Percentiles rank a stretch among this genome's conserved stretches.
These are phyloP conservation scores for Sycophaga agraensis DNA, from an alignment of 1,140 invertebrate genomes.

Conservation along the genomic window DNA sequence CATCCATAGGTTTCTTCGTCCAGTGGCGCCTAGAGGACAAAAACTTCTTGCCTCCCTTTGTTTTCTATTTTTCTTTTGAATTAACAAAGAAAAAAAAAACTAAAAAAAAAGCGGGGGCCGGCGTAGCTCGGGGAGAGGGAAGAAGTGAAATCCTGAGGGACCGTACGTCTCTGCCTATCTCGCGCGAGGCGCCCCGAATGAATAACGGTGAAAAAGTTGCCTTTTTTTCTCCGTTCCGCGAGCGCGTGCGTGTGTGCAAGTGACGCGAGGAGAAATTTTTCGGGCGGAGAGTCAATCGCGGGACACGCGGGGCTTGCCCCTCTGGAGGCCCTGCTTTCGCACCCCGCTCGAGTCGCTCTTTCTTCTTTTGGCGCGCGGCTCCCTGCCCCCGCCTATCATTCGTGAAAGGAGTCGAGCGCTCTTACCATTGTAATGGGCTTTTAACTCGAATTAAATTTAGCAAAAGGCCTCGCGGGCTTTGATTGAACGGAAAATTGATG, in stretches of 20 bases:
- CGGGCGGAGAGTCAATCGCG: not conserved
- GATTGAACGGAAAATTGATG: too few species aligned
- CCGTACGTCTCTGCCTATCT: not conserved
- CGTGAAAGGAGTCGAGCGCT: not conserved
- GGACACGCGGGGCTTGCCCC: not conserved
- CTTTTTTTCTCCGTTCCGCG: not conserved
- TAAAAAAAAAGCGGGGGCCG: not conserved
- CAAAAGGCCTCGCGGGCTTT: too few species aligned
- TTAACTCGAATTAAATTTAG: too few species aligned
- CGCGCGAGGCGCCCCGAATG: not conserved
- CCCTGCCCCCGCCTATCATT: not conserved
- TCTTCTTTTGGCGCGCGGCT: too few species aligned
- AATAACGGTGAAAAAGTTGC: not conserved
- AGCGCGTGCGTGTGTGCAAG: not conserved
- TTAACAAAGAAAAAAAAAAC: too few species aligned
- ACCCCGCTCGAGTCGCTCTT: not conserved
- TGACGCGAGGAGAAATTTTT: not conserved
- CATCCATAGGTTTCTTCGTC: too few species aligned
- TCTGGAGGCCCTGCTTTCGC: not conserved
- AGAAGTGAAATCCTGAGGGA: not conserved
- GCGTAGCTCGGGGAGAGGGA: not conserved
- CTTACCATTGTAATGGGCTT: not conserved
- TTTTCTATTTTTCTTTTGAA: slow-evolving; percentile 1
- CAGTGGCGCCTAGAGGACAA: too few species aligned
- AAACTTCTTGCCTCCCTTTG: not conserved